Percentiles rank a stretch among this genome's conserved stretches.
Conservation (phyloP, 1,140 invertebrate species). For the Cyclina sinensis region DNA sequence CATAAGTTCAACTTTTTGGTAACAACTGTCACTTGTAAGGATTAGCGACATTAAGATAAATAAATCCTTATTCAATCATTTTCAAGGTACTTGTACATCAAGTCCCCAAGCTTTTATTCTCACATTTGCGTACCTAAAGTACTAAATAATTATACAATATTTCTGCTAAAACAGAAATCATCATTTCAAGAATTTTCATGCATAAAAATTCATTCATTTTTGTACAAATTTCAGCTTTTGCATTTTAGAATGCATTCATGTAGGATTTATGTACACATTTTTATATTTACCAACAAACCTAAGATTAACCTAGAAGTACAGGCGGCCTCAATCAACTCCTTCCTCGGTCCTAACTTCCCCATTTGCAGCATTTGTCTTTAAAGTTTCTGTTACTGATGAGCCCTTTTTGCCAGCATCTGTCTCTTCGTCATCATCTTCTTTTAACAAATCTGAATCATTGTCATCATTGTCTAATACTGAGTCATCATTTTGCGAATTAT, state of each 20-base stretch:
- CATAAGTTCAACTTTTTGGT: too few relatives aligned
- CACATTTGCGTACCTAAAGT: too few relatives aligned
- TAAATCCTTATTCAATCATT: too few relatives aligned
- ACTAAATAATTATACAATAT: background rate
- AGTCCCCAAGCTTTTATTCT: too few relatives aligned
- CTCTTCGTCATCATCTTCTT: slow-evolving; percentile 32
- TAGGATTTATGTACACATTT: slow-evolving; percentile 9
- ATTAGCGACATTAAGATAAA: too few relatives aligned
- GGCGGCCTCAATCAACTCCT: slow-evolving; percentile 32
- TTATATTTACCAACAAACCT: too few relatives aligned
- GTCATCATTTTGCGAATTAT: background rate
- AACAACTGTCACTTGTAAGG: too few relatives aligned
- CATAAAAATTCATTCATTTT: background rate
- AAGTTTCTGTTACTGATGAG: background rate
- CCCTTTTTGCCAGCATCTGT: background rate
- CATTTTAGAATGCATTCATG: background rate
- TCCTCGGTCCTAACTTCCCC: slow-evolving; percentile 9
- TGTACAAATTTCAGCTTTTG: background rate
- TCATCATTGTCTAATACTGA: slow-evolving; percentile 30
- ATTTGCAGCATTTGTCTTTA: background rate
- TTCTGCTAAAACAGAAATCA: background rate
- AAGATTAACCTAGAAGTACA: too few relatives aligned
- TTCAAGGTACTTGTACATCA: too few relatives aligned
- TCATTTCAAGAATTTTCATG: background rate
- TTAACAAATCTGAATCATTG: slow-evolving; percentile 32